phyloP scores from a whole-genome alignment of 2,888 invertebrate genomes.

The Heliconius cydno region DNA sequence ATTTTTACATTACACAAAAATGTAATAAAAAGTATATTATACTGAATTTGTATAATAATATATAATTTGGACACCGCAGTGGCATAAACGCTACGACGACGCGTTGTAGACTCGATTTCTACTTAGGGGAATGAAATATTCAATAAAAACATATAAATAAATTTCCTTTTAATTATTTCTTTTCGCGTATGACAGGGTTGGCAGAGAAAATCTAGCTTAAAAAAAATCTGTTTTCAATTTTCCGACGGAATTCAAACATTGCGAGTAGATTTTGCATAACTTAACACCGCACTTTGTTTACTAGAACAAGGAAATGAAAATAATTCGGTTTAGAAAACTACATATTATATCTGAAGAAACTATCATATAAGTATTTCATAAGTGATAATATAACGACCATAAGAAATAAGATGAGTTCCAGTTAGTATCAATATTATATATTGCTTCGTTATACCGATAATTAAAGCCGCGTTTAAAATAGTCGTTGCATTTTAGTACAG shows the following conservation, averaged over 20 bases:
- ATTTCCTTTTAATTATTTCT: no score
- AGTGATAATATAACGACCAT: slow-evolving; percentile 3
- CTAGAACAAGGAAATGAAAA: no score
- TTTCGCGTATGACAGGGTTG: no score
- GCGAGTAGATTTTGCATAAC: no score
- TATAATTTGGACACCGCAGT: neutral
- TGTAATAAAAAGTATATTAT: slow-evolving; percentile 12
- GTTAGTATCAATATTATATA: neutral
- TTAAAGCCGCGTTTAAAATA: neutral
- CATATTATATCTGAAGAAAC: neutral
- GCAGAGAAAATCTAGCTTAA: no score
- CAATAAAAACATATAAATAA: no score
- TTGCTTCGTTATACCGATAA: neutral
- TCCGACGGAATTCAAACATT: no score
- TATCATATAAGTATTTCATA: slow-evolving; percentile 7
- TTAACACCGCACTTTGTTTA: no score
- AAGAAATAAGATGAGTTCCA: slow-evolving; percentile 17
- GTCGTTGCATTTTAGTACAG: slow-evolving; percentile 1
- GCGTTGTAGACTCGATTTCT: neutral
- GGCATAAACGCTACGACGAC: neutral
- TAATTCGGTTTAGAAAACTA: neutral
- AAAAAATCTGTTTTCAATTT: no score
- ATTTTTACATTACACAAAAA: slow-evolving; percentile 13
- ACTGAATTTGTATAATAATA: neutral
- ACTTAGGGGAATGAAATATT: neutral